phyloP scores from a whole-genome alignment of 1,140 invertebrate genomes.

The Drosophila ficusphila region DNA sequence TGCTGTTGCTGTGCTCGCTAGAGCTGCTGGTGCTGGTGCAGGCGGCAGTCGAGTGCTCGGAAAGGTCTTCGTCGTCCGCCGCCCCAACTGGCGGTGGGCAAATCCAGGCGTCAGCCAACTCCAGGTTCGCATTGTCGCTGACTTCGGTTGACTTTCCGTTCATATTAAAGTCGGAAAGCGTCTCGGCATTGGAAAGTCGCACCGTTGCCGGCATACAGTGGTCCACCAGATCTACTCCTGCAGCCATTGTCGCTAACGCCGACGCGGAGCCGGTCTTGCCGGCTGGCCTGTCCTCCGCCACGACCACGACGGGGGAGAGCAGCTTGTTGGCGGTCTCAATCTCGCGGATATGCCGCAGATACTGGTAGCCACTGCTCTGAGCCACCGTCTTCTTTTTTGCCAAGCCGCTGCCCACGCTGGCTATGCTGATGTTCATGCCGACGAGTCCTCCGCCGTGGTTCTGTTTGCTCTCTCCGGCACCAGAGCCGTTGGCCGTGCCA shows the following conservation, averaged over 20 bases:
- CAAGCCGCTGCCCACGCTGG: conserved; percentile 36
- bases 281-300: conserved; percentile 27
- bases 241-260: background rate
- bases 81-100: conserved; percentile 9
- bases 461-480: conserved; percentile 13
- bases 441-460: conserved; percentile 19
- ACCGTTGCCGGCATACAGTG: conserved; percentile 64
- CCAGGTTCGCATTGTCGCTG: conserved; percentile 66
- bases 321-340: conserved; percentile 81
- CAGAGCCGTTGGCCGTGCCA: conserved; percentile 1
- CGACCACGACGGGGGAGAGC: conserved; percentile 67
- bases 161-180: conserved; percentile 74
- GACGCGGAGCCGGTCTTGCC: background rate
- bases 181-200: conserved; percentile 43
- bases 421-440: conserved; percentile 38
- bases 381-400: conserved; percentile 63
- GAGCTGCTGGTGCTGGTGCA: conserved; percentile 80
- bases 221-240: conserved; percentile 68
- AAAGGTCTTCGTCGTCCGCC: conserved; percentile 69
- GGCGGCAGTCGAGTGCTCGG: conserved; percentile 71
- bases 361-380: conserved; percentile 80
- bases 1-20: conserved; percentile 81
- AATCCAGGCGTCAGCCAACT: conserved; percentile 16
- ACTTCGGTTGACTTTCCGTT: conserved; percentile 54
- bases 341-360: conserved; percentile 81